Evolutionary conservation across 2,888 invertebrate genomes (phyloP), one percentile per base, ranked within the genome.

Genomic region (Fissipunctia ypsillon): DNA sequence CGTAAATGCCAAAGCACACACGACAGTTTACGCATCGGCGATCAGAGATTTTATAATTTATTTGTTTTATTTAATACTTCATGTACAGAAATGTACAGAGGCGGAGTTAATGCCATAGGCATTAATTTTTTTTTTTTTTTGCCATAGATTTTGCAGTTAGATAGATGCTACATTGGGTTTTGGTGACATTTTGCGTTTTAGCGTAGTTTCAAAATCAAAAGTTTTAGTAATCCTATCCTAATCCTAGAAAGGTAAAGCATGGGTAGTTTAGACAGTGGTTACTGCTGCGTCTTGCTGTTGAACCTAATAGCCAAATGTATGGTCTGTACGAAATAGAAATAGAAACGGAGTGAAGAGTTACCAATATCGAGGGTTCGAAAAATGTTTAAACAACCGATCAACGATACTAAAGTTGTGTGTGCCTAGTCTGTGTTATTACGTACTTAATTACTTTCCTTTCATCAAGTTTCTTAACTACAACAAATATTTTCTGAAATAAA

Each of bases 381-480:
- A 25, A 1, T 31, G 43, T 16, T 16, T 14, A 7, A 10, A 28
- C 38, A 12, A 31, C 10, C 16, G 12, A 31, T 69, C 5, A 22
- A 43, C 41, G 72, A 52, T 25, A 31, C 14, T 31, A 14, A 28
- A n/a, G 31, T 31, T 16, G 71, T 78, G 48, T 78, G 70, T 31
- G 61, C 38, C 31, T 48, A 31, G 38, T 45, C 16, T 9, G 41
- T 31, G 6, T 28, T 48, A 2, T 50, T 35, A 56, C 50, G 28
- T 28, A 56, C 50, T 28, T 28, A 28, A 16, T 41, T 43, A 35
- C 38, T 61, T 61, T 68, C 2, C 19, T 31, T 48, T 52, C 19
- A 38, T 45, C 7, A 22, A 14, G 14, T 52, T n/a, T 31, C 0
- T 60, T 28, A 10, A 28, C 16, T 54, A 41, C 57, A 50, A 3